Evolutionary conservation across 2,797 vertebrate species (phyloP), one percentile per base, ranked within the genome.

Genomic region (Tokudaia tokunoshimensis): DNA sequence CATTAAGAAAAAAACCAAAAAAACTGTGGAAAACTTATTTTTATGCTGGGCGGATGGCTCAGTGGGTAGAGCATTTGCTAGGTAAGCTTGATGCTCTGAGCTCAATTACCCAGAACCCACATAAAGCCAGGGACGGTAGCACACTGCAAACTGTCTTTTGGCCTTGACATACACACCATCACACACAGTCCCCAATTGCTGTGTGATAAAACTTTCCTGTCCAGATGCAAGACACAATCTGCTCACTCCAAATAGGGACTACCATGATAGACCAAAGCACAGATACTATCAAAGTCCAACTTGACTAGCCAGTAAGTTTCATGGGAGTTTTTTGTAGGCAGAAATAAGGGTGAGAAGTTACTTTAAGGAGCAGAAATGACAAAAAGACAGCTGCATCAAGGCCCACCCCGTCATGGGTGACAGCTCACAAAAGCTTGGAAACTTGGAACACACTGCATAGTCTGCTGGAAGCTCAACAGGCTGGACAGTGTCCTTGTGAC

Each of bases 401-500:
- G 63, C 83, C 34, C 44, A 50, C 44, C 44, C 3, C 44, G 50
- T 31, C 12, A 8, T 52, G 44, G 6, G 44, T 85, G 29, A 31
- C 44, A n/a, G 63, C 31, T 85, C 31, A 85, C 83, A n/a, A 67
- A 85, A 85, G 10, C 24, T 44, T 26, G 7, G 26, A 44, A 44
- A 31, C 37, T 9, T 5, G 1, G 14, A 63, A 3, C 4, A 22
- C 4, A 34, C 3, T 13, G 4, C 4, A 7, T 29, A 65, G 26
- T 41, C 17, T 50, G 29, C 41, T 65, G 29, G 61, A 3, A 34
- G 29, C 17, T 50, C 61, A 47, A 34, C 29, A 47, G 10, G 29
- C 22, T 34, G 10, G 4, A 63, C 26, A 47, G 17, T 65, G 9
- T 47, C 29, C 29, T 65, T 47, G 74, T 44, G 74, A 75, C 22